Evolutionary conservation across 2,888 invertebrate genomes (phyloP), one percentile per base, ranked within the genome.

Genomic region (Epirrhoe alternata): DNA sequence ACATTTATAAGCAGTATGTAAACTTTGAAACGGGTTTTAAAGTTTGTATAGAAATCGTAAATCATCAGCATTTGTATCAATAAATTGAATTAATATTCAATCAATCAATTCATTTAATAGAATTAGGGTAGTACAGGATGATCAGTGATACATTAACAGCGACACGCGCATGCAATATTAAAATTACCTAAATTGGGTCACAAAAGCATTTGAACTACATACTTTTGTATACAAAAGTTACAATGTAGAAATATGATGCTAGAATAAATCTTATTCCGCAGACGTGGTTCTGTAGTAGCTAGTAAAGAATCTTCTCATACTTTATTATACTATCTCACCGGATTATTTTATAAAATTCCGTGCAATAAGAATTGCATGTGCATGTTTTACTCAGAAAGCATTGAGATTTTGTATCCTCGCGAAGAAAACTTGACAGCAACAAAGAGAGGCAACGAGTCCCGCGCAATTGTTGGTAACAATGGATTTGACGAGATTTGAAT

Each of bases 381-480:
- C 55, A 64, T 64, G 49, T 62, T 65, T 62, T 51, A 60, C 42
- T 58, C 51, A 31, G 57, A 62, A 50, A 60, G 33, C 31, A 61
- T 61, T 58, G 64, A 64, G 59, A 64, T 66, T 64, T 62, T 50
- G 30, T 55, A 66, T 59, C 60, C 38, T 68, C 51, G 67, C 45
- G 50, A 17, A 50, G 64, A 64, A 69, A 70, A 71, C 71, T 73
- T 69, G 69, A 67, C 61, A 59, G 65, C 63, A 71, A 74, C 74
- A 72, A 74, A 69, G 68, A 66, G 63, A 58, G 55, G 49, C 64
- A 67, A 70, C 70, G 72, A 72, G 70, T 53, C 58, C 64, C 60
- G 56, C 61, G 65, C 66, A 69, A 70, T 68, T 69, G 64, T 52
- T 68, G 24, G 61, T 64, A 67, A 72, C 69, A 72, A 72, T 69